Conservation (phyloP, 2,113 vertebrate genomes). For the Pachypanchax playfairii region DNA sequence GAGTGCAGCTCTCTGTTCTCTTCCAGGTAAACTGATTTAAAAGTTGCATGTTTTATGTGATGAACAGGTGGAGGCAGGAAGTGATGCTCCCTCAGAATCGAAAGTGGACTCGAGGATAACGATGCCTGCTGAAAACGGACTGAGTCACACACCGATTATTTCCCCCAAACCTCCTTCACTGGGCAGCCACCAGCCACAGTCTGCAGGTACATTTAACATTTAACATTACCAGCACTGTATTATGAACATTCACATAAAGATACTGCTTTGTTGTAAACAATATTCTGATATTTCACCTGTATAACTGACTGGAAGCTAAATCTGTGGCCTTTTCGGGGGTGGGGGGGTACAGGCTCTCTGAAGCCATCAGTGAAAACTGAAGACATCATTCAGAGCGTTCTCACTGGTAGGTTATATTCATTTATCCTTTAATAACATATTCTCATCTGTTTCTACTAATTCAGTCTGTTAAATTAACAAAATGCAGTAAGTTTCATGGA, state of each 20-base stretch:
- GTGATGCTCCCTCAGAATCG: conserved; percentile 83
- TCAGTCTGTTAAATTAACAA: too few species aligned
- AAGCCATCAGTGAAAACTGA: conserved; percentile 91
- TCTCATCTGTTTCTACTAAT: too few species aligned
- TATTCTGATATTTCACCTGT: too few species aligned
- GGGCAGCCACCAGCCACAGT: conserved; percentile 84
- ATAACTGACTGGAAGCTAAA: too few species aligned
- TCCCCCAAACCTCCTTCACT: conserved; percentile 86
- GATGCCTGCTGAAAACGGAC: conserved; percentile 90
- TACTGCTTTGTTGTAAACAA: too few species aligned
- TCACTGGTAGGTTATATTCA: conserved; percentile 85
- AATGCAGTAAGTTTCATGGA: too few species aligned
- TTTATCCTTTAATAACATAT: background rate
- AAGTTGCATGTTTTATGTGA: conserved; percentile 13
- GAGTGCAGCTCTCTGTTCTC: background rate
- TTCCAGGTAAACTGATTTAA: background rate
- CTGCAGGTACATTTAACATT: too few species aligned
- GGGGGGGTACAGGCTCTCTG: conserved; percentile 87
- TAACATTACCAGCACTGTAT: too few species aligned
- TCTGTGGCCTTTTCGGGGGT: too few species aligned
- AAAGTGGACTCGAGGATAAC: conserved; percentile 82
- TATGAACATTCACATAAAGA: too few species aligned
- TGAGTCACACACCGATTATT: conserved; percentile 84
- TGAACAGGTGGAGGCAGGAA: conserved; percentile 85
- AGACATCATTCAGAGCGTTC: conserved; percentile 92